phyloP scores from a whole-genome alignment of 2,888 invertebrate species.

The Chrysotoxum bicinctum region DNA sequence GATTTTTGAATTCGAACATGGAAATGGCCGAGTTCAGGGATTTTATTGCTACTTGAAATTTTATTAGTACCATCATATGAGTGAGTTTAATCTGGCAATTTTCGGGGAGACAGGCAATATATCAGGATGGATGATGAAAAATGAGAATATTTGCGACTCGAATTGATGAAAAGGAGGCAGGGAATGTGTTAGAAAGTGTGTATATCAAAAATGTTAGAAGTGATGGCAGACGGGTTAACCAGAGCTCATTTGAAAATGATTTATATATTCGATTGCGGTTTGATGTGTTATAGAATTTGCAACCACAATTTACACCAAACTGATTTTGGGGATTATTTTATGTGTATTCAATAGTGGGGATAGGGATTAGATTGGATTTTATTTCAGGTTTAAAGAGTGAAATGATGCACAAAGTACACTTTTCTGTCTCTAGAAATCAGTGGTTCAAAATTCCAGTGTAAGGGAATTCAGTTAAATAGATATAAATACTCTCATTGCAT shows the following conservation, averaged over 20 bases:
- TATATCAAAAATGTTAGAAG: background rate
- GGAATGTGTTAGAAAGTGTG: background rate
- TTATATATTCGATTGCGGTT: slow-evolving; percentile 8
- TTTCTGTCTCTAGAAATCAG: background rate
- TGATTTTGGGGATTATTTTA: background rate
- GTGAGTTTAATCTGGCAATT: slow-evolving; percentile 28
- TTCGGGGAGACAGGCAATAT: slow-evolving; percentile 7
- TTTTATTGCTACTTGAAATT: slow-evolving; percentile 54
- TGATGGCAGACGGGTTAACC: background rate
- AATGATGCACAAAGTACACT: background rate
- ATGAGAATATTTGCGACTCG: background rate
- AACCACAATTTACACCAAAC: background rate
- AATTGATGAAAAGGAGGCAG: background rate
- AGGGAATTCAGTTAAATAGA: too few species aligned
- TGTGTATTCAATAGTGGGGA: background rate
- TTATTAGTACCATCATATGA: slow-evolving; percentile 20
- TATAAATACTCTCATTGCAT: too few species aligned
- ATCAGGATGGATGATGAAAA: background rate
- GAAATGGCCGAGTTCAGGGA: slow-evolving; percentile 39
- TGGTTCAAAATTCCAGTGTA: too few species aligned
- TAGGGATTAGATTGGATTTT: background rate
- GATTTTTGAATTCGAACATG: slow-evolving; percentile 37
- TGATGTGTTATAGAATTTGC: background rate
- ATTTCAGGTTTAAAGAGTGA: background rate
- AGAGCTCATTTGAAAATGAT: slow-evolving; percentile 12